Percentiles rank a stretch among this genome's conserved stretches.
Conservation (phyloP, 1,140 invertebrate species). For the Choristoneura fumiferana region DNA sequence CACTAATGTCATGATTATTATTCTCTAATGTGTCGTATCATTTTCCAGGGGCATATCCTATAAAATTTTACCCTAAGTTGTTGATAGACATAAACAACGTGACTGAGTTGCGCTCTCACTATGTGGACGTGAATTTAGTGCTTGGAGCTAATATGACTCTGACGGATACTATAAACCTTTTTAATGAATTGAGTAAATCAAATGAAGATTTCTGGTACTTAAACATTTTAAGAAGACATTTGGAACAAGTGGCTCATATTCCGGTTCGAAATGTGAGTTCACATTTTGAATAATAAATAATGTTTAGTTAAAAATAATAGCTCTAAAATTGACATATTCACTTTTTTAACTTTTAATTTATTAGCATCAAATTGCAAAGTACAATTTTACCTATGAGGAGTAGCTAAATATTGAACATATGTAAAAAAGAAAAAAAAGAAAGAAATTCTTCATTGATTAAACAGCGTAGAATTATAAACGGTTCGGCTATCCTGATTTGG, state of each 20-base stretch:
- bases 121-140: slow-evolving; percentile 32
- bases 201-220: slow-evolving; percentile 34
- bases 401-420: too few species aligned
- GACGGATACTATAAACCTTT: slow-evolving; percentile 27
- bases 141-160: slow-evolving; percentile 32
- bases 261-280: slow-evolving; percentile 34
- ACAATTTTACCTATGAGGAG: too few species aligned
- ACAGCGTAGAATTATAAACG: too few species aligned
- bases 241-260: slow-evolving; percentile 30
- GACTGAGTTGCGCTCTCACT: slow-evolving; percentile 23
- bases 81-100: slow-evolving; percentile 32
- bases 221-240: slow-evolving; percentile 23
- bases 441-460: too few species aligned
- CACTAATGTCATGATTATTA: too few species aligned
- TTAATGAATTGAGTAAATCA: slow-evolving; percentile 22
- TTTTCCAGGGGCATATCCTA: slow-evolving; percentile 28
- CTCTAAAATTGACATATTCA: too few species aligned
- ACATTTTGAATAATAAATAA: not conserved
- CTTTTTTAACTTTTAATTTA: too few species aligned
- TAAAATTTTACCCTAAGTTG: slow-evolving; percentile 28
- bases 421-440: too few species aligned
- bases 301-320: too few species aligned
- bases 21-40: not conserved
- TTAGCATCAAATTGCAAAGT: too few species aligned
- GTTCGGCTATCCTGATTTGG: too few species aligned